Percentiles rank a stretch among this genome's conserved stretches.
These are phyloP conservation scores for Encarsia formosa DNA, from an alignment of 2,888 invertebrate genomes.

Conservation along the genomic window DNA sequence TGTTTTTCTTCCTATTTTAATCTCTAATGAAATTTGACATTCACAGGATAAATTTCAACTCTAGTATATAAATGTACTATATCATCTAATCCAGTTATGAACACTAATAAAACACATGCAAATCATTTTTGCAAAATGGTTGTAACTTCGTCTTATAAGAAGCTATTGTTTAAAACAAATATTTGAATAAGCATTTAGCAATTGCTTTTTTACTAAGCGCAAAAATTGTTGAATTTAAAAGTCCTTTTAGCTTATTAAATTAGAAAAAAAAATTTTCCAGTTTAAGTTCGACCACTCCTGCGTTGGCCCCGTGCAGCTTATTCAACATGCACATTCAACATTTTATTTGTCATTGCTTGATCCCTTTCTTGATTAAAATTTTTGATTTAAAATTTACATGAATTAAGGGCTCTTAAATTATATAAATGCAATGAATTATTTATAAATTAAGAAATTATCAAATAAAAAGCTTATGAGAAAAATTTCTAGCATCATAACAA, in stretches of 20 bases:
- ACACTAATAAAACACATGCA: constrained; percentile 15
- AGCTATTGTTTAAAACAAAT: constrained; percentile 10
- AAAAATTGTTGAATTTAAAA: constrained; percentile 13
- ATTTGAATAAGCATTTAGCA: constrained; percentile 12
- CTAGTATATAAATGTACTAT: too few species aligned
- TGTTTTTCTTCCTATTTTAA: too few species aligned
- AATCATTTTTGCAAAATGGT: constrained; percentile 3
- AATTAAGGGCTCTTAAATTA: neutral
- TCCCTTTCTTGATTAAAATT: neutral
- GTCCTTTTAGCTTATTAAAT: too few species aligned
- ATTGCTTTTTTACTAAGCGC: constrained; percentile 16
- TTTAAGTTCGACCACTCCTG: constrained; percentile 3
- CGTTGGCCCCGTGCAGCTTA: constrained; percentile 12
- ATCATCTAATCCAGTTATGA: too few species aligned
- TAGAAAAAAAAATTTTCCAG: too few species aligned
- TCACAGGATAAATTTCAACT: too few species aligned
- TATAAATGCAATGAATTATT: neutral
- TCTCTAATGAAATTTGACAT: too few species aligned
- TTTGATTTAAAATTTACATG: neutral
- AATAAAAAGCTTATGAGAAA: constrained; percentile 8
- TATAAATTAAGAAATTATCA: neutral
- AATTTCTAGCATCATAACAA: neutral
- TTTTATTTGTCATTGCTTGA: constrained; percentile 12
- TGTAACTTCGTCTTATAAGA: constrained; percentile 14
- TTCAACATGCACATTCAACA: constrained; percentile 8